These are phyloP conservation scores for Monodelphis domestica DNA, from an alignment of 2,797 vertebrate genomes.

Conservation along the genomic window DNA sequence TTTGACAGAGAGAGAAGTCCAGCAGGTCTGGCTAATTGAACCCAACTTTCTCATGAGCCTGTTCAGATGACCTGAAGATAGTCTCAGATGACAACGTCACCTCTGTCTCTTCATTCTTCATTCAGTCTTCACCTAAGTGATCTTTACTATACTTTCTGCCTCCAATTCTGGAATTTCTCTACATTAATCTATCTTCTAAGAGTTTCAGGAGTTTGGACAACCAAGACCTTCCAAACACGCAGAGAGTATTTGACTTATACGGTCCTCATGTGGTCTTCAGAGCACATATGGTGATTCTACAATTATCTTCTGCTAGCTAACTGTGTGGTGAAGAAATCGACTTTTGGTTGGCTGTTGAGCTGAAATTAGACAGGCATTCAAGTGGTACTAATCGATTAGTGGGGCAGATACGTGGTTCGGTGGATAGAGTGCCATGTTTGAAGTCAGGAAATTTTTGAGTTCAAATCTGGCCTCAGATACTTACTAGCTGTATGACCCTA, in stretches of 20 bases:
- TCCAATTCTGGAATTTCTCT: background rate
- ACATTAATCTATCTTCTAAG: background rate
- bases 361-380: background rate
- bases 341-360: background rate
- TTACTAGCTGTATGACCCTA: too few relatives aligned
- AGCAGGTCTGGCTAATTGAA: background rate
- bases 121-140: background rate
- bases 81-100: background rate
- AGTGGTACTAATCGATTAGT: background rate
- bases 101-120: background rate
- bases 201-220: background rate
- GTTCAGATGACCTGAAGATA: background rate
- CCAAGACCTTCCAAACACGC: background rate
- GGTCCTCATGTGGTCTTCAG: background rate
- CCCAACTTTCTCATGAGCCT: background rate
- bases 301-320: background rate
- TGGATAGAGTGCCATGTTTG: background rate
- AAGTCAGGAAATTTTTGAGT: background rate
- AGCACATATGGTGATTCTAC: background rate
- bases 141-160: background rate
- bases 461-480: background rate
- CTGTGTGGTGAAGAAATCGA: background rate
- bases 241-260: background rate
- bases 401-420: background rate
- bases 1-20: background rate